Evolutionary conservation across 2,888 invertebrate genomes (phyloP), one percentile per base, ranked within the genome.

Genomic region (Cerceris rybyensis): DNA sequence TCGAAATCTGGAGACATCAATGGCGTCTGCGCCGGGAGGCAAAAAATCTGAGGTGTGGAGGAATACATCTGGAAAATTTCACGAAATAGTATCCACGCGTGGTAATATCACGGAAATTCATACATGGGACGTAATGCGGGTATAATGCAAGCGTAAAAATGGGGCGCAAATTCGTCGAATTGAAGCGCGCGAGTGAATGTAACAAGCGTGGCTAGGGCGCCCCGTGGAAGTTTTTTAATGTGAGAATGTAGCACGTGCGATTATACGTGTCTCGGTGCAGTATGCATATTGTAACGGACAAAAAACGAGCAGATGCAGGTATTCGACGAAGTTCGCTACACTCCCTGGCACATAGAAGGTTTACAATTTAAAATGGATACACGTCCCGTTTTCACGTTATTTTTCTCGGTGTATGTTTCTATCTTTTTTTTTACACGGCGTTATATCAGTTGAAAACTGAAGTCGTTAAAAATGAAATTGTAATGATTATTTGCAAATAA

Each of bases 171-270:
- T 80, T 74, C 61, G 73, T 78, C 63, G 80, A 73, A 79, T 78
- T 50, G 66, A 59, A 55, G 63, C 61, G 59, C 59, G 52, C 55
- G 54, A 17, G 55, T 28, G 60, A 63, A 63, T 67, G 67, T 80
- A 78, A 80, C 80, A 64, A 80, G 70, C 79, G 79, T 68, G 67
- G 70, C 79, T 79, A 73, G 74, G 55, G 72, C 77, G 61, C 71
- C 71, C 28, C 28, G 28, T 58, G 66, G 76, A 83, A 84, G 84
- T 83, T 84, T 84, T 75, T 78, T 83, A 83, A 83, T 83, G 84
- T 83, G 81, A 84, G 78, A 83, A 83, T 84, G 81, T 76, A 76
- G 76, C 83, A 84, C 71, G 78, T 83, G 84, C 81, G 81, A 84
- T 84, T 84, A 84, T 83, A 78, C 78, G 71, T 80, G 84, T 83